These are phyloP conservation scores for Athalia cordata DNA, from an alignment of 2,888 invertebrate species.

Conservation along the genomic window DNA sequence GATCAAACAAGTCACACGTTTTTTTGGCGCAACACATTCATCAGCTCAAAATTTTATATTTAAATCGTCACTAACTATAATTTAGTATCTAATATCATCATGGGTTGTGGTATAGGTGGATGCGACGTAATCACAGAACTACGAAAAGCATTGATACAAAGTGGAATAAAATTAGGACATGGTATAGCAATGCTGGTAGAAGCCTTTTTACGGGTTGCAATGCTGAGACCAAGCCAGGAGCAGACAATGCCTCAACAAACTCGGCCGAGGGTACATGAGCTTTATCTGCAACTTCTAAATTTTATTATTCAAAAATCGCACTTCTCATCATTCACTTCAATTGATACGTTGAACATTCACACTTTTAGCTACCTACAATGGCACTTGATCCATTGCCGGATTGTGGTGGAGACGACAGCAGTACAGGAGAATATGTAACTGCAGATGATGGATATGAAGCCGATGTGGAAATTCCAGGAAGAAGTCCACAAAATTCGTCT, in stretches of 20 bases:
- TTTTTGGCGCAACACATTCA: neutral
- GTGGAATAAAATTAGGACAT: constrained; percentile 63
- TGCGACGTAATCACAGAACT: constrained; percentile 63
- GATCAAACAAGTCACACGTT: neutral
- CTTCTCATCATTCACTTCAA: constrained; percentile 36
- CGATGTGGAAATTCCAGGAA: constrained; percentile 76
- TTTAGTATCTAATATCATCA: constrained; percentile 5
- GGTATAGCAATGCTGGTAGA: constrained; percentile 74
- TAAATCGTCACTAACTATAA: constrained; percentile 46
- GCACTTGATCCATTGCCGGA: constrained; percentile 66
- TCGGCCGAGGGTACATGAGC: constrained; percentile 75
- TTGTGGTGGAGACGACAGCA: constrained; percentile 64
- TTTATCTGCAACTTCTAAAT: constrained; percentile 12
- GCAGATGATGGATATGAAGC: constrained; percentile 82
- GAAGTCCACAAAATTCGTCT: constrained; percentile 57
- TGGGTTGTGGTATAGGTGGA: constrained; percentile 59
- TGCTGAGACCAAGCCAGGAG: constrained; percentile 74
- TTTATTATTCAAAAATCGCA: neutral
- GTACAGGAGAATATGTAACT: constrained; percentile 71
- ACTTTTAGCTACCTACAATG: constrained; percentile 66
- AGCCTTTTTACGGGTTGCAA: constrained; percentile 76
- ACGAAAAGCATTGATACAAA: constrained; percentile 61
- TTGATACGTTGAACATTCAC: neutral
- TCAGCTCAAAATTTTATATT: neutral
- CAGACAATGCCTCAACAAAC: constrained; percentile 76